phyloP scores from a whole-genome alignment of 2,113 vertebrate species.

The Bothrops jararaca region DNA sequence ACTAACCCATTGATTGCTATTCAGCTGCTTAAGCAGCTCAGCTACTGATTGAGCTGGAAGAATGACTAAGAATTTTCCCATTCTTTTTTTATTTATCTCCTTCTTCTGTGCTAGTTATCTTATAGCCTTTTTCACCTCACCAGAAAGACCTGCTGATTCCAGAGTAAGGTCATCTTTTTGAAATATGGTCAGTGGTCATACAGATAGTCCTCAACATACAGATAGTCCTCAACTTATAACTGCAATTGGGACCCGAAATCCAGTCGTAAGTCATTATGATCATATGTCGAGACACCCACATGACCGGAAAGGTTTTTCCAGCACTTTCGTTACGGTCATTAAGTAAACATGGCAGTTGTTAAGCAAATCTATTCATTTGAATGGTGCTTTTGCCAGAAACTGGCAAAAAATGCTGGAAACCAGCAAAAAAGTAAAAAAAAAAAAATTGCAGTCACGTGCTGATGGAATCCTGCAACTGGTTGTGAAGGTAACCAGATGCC shows the following conservation, averaged over 20 bases:
- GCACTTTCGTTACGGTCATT: neutral
- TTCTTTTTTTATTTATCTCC: conserved; percentile 48
- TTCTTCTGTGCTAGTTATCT: conserved; percentile 41
- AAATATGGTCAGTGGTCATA: neutral
- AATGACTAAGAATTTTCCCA: conserved; percentile 46
- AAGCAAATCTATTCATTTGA: neutral
- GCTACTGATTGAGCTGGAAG: conserved; percentile 57
- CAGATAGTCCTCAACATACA: neutral
- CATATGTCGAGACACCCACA: neutral
- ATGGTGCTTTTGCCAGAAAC: too few relatives aligned
- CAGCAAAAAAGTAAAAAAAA: neutral
- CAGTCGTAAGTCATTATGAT: neutral
- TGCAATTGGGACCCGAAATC: neutral
- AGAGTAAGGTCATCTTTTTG: neutral
- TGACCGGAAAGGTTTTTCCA: neutral
- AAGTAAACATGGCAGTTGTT: neutral
- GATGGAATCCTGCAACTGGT: neutral
- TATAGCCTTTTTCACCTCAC: conserved; percentile 43
- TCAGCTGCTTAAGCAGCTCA: conserved; percentile 61
- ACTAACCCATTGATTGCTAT: conserved; percentile 58
- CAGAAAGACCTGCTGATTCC: conserved; percentile 15
- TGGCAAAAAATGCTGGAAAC: neutral
- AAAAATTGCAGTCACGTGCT: neutral
- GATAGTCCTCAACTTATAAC: neutral
- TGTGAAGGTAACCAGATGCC: too few relatives aligned